Conservation (phyloP, 2,888 invertebrate genomes). For the Lypha dubia region DNA sequence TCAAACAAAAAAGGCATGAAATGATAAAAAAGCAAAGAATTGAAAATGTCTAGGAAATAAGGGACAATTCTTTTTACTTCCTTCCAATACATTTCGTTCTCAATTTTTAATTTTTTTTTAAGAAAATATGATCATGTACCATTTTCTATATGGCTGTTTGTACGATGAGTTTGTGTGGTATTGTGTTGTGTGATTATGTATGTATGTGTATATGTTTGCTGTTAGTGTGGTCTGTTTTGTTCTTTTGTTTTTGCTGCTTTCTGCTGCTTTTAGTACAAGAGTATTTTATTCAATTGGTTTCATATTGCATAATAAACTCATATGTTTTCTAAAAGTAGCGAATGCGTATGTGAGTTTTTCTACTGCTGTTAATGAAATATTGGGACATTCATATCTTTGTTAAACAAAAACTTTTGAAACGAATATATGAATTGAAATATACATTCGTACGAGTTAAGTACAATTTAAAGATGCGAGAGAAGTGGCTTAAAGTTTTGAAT, state of each 20-base stretch:
- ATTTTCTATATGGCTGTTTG: not conserved
- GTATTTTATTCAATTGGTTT: conserved; percentile 61
- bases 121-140: conserved; percentile 47
- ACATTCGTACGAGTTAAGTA: conserved; percentile 12
- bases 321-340: conserved; percentile 42
- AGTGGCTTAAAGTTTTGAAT: not conserved
- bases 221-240: conserved; percentile 19
- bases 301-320: conserved; percentile 58
- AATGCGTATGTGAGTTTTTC: conserved; percentile 1
- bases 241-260: conserved; percentile 7
- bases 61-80: conserved; percentile 59
- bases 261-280: conserved; percentile 41
- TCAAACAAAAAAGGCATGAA: conserved; percentile 3
- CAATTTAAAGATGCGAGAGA: conserved; percentile 9
- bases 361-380: conserved; percentile 58
- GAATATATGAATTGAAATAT: conserved; percentile 39
- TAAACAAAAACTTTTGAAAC: conserved; percentile 54
- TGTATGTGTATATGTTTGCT: conserved; percentile 22
- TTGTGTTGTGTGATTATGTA: too few species aligned
- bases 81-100: conserved; percentile 51
- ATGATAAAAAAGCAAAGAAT: conserved; percentile 37
- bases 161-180: not conserved
- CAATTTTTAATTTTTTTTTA: conserved; percentile 1
- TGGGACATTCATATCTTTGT: conserved; percentile 59
- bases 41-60: conserved; percentile 55